Conservation (phyloP, 2,888 invertebrate genomes). For the Panopea generosa region DNA sequence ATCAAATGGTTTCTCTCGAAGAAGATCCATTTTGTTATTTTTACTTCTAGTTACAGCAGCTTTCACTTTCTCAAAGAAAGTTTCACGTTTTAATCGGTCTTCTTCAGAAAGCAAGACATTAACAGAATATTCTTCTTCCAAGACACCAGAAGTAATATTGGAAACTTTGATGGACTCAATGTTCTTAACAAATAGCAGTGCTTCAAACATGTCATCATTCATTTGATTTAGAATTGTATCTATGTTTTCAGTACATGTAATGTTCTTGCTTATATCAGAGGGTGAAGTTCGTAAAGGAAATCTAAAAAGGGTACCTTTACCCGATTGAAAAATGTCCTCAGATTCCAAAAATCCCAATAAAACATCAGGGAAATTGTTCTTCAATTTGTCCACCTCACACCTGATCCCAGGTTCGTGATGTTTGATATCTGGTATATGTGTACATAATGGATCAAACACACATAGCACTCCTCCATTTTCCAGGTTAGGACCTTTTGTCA, state of each 20-base stretch:
- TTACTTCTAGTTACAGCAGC: not conserved
- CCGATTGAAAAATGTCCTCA: conserved; percentile 9
- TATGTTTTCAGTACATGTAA: not conserved
- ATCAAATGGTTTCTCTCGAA: conserved; percentile 44
- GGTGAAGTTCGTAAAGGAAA: not conserved
- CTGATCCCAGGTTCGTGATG: not conserved
- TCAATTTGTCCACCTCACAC: not conserved
- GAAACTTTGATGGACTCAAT: not conserved
- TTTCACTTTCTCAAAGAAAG: not conserved
- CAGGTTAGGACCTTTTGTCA: conserved; percentile 62
- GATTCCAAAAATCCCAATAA: not conserved
- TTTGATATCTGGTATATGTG: conserved; percentile 67
- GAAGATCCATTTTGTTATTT: not conserved
- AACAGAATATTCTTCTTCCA: not conserved
- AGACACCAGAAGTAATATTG: not conserved
- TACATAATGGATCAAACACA: conserved; percentile 80
- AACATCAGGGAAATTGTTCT: not conserved
- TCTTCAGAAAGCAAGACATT: not conserved
- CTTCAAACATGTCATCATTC: not conserved
- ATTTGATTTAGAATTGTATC: not conserved
- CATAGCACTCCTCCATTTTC: conserved; percentile 71
- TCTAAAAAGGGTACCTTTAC: not conserved
- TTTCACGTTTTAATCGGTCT: not conserved
- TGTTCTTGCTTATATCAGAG: not conserved
- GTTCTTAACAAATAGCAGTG: not conserved